These are phyloP conservation scores for Apodemus agrarius DNA, from an alignment of 2,797 vertebrate species.

Conservation along the genomic window DNA sequence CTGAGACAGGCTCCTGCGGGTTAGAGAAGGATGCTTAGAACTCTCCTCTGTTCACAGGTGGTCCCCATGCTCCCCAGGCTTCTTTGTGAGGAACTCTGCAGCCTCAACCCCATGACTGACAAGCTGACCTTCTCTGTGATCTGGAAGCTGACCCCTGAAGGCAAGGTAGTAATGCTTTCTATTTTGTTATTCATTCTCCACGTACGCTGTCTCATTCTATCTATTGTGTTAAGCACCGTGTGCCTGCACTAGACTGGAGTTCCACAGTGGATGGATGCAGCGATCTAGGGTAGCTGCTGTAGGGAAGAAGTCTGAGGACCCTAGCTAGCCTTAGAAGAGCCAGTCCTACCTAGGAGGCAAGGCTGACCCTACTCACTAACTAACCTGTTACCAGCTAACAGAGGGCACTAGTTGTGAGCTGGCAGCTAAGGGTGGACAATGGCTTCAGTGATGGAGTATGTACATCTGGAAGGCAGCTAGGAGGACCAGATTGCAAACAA, in stretches of 20 bases:
- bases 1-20: accelerated
- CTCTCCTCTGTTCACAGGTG: slow-evolving; percentile 89
- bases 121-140: slow-evolving; percentile 97
- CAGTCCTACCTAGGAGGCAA: neutral
- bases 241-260: neutral
- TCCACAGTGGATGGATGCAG: too few relatives aligned
- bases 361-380: neutral
- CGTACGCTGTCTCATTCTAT: accelerated
- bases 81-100: slow-evolving; percentile 98
- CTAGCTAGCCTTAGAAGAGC: neutral
- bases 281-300: accelerated
- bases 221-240: neutral
- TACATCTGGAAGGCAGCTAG: neutral
- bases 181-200: neutral
- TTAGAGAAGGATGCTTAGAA: neutral
- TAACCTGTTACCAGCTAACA: neutral
- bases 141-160: slow-evolving; percentile 95
- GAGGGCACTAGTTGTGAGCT: neutral
- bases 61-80: slow-evolving; percentile 97
- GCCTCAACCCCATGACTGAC: slow-evolving; percentile 95
- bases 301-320: neutral
- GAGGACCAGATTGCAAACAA: neutral
- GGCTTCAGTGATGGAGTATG: neutral
- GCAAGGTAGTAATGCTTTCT: slow-evolving; percentile 93
- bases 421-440: too few relatives aligned